Evolutionary conservation across 2,113 vertebrate species (phyloP), one percentile per base, ranked within the genome.

Genomic region (Phycodurus eques): DNA sequence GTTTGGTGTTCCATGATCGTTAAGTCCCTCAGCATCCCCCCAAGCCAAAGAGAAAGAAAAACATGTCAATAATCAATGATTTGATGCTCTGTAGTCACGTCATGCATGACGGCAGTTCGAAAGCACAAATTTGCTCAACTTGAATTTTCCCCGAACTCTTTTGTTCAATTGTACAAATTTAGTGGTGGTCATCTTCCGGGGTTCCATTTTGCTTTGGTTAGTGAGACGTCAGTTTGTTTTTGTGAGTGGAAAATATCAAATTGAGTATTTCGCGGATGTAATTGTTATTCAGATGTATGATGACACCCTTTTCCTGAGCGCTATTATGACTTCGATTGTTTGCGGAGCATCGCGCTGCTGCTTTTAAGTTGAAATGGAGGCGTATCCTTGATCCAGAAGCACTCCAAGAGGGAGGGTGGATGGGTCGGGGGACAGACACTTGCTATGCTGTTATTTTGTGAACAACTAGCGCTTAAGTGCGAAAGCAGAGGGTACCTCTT

Each of bases 401-500:
- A 79, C 83, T 75, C 73, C 86, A 78, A 89, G 82, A 88, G 80
- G 75, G 84, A 4, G 66, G 33, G 33, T 42, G 60, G 62, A 12
- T 1, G 43, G 17, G 39, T 9, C 12, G 64, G 80, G 78, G 79
- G 74, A 68, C 66, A 59, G 76, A 87, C 88, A 84, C 85, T 88
- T 74, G 82, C 75, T 80, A 88, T 85, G 86, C 86, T 90, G 90
- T 92, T 91, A 92, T 92, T 90, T 90, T 74, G 81, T 87, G 90
- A 92, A 91, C 91, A 81, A 81, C 82, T 83, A 80, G 59, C 46
- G 75, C 80, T 89, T 88, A 87, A 85, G 59, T 80, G 88, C 92
- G 87, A 92, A 92, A 87, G 83, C 85, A 83, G 86, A 90, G 89
- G 90, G 88, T 90, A 89, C 79, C 89, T 85, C 86, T 79, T 89